phyloP scores from a whole-genome alignment of 2,113 vertebrate species.

The Dromas ardeola region DNA sequence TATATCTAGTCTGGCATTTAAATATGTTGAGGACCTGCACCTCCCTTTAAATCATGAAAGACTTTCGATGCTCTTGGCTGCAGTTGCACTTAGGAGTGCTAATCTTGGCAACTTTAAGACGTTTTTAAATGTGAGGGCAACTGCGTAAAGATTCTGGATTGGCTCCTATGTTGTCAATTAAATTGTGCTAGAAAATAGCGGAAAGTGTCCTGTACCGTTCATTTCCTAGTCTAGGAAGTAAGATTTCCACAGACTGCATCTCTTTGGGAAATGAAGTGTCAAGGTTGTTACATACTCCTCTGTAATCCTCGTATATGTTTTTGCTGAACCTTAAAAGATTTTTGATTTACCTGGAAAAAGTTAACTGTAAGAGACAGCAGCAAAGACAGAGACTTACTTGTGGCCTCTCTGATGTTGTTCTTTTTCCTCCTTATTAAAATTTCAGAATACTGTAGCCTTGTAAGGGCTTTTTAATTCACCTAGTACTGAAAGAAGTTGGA shows the following conservation, averaged over 20 bases:
- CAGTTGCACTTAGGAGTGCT: background rate
- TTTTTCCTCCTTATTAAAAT: background rate
- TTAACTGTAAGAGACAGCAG: background rate
- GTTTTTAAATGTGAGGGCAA: rapidly evolving
- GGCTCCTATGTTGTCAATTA: background rate
- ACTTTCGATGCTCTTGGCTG: background rate
- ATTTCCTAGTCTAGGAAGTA: background rate
- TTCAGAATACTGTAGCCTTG: background rate
- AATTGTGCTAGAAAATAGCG: background rate
- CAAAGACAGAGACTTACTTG: background rate
- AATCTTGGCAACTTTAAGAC: background rate
- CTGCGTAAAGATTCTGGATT: background rate
- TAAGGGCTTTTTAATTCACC: background rate
- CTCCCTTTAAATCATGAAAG: background rate
- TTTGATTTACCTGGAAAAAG: background rate
- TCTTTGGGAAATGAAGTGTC: background rate
- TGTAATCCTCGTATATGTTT: background rate
- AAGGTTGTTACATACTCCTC: background rate
- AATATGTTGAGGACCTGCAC: background rate
- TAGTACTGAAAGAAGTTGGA: background rate
- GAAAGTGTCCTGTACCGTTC: rapidly evolving
- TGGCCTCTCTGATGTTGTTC: background rate
- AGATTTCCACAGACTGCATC: background rate
- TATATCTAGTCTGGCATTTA: background rate
- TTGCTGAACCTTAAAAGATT: background rate